phyloP scores from a whole-genome alignment of 2,888 invertebrate species.

The Tubiluchus corallicola region DNA sequence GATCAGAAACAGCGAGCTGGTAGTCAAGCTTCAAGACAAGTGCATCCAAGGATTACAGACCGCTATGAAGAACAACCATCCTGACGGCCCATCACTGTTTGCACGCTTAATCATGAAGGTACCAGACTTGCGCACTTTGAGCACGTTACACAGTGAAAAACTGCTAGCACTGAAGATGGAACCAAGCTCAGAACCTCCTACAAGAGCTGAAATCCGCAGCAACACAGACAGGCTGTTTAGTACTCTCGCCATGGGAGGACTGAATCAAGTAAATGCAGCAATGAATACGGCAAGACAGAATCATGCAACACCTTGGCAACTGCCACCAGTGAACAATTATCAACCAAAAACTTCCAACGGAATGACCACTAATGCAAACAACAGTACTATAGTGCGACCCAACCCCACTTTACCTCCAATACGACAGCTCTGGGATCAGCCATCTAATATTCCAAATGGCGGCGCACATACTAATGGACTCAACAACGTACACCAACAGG shows the following conservation, averaged over 20 bases:
- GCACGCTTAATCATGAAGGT: slow-evolving; percentile 74
- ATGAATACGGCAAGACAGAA: neutral
- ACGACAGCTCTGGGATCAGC: neutral
- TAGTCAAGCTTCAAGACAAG: slow-evolving; percentile 78
- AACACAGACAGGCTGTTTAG: too few species aligned
- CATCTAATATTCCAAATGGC: neutral
- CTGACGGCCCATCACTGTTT: slow-evolving; percentile 36
- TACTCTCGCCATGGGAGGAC: too few species aligned
- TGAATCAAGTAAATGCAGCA: too few species aligned
- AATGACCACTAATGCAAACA: too few species aligned
- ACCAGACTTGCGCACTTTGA: slow-evolving; percentile 80
- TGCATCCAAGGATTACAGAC: slow-evolving; percentile 67
- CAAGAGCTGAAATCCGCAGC: too few species aligned
- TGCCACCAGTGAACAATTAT: too few species aligned
- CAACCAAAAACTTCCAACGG: too few species aligned
- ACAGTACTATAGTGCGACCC: too few species aligned
- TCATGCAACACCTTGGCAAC: neutral
- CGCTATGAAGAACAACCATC: slow-evolving; percentile 65
- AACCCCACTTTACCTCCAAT: too few species aligned
- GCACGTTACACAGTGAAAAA: slow-evolving; percentile 89
- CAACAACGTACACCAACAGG: too few species aligned
- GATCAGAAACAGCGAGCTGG: slow-evolving; percentile 69
- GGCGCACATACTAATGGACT: too few species aligned
- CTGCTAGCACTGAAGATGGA: slow-evolving; percentile 73
- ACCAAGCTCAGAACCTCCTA: too few species aligned